Conservation (phyloP, 2,797 vertebrate genomes). For the Strix occidentalis region DNA sequence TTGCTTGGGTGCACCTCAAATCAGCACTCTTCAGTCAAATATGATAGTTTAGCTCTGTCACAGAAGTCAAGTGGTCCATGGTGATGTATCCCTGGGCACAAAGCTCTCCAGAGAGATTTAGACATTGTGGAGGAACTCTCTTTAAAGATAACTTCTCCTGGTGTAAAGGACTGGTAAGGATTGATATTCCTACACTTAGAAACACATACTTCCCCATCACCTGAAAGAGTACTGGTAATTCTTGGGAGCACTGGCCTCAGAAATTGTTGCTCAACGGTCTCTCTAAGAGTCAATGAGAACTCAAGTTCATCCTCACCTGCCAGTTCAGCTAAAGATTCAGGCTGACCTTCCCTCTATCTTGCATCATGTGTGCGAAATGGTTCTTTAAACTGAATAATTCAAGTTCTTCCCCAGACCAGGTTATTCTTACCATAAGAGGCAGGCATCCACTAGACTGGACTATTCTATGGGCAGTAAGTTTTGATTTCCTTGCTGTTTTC, state of each 20-base stretch:
- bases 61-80: accelerated
- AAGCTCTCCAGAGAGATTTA: not conserved
- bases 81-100: not conserved
- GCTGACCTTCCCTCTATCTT: not conserved
- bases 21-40: not conserved
- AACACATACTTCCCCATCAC: not conserved
- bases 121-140: not conserved
- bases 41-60: not conserved
- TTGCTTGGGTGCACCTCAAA: not conserved
- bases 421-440: not conserved
- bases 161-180: not conserved
- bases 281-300: not conserved
- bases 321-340: not conserved
- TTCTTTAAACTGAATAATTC: not conserved
- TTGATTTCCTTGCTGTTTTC: not conserved
- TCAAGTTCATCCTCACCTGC: not conserved
- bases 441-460: not conserved
- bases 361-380: not conserved
- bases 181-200: not conserved
- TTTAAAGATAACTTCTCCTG: not conserved
- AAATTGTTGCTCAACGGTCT: accelerated
- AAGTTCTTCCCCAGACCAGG: not conserved
- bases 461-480: not conserved
- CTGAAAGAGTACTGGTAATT: not conserved
- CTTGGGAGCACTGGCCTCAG: not conserved